These are phyloP conservation scores for Acronicta alni DNA, from an alignment of 2,888 invertebrate genomes.

Conservation along the genomic window DNA sequence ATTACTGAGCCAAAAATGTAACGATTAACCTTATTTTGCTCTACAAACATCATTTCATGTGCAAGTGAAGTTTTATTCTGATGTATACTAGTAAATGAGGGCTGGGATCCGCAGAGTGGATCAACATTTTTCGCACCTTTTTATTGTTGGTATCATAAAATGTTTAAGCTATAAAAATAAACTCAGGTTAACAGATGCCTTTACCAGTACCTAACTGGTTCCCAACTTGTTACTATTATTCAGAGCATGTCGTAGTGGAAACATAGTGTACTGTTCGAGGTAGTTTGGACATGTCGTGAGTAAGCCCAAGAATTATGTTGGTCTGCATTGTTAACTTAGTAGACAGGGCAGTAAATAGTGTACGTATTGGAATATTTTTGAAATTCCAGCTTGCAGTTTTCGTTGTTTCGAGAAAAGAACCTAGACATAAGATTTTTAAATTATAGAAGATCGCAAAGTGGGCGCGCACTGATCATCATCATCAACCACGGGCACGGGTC, in stretches of 20 bases:
- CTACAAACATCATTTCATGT: too few relatives aligned
- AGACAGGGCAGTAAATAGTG: conserved; percentile 1
- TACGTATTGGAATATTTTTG: conserved; percentile 4
- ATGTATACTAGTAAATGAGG: too few relatives aligned
- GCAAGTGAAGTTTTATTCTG: too few relatives aligned
- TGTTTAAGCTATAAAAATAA: not conserved
- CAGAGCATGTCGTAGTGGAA: conserved; percentile 24
- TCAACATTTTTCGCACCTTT: not conserved
- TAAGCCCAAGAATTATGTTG: conserved; percentile 28
- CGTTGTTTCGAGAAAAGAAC: not conserved
- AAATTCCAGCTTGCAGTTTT: not conserved
- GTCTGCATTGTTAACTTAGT: conserved; percentile 12
- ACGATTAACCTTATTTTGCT: too few relatives aligned
- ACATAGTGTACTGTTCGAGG: conserved; percentile 20
- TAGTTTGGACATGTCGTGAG: conserved; percentile 17
- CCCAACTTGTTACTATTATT: conserved; percentile 18
- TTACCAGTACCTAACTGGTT: not conserved
- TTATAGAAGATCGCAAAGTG: too few relatives aligned
- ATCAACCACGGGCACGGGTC: too few relatives aligned
- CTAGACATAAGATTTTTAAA: not conserved
- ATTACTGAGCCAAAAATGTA: too few relatives aligned
- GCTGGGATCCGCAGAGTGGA: too few relatives aligned
- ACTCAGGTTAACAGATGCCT: not conserved
- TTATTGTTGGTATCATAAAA: not conserved
- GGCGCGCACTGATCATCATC: too few relatives aligned